phyloP scores from a whole-genome alignment of 2,888 invertebrate genomes.

The Cephonodes hylas region DNA sequence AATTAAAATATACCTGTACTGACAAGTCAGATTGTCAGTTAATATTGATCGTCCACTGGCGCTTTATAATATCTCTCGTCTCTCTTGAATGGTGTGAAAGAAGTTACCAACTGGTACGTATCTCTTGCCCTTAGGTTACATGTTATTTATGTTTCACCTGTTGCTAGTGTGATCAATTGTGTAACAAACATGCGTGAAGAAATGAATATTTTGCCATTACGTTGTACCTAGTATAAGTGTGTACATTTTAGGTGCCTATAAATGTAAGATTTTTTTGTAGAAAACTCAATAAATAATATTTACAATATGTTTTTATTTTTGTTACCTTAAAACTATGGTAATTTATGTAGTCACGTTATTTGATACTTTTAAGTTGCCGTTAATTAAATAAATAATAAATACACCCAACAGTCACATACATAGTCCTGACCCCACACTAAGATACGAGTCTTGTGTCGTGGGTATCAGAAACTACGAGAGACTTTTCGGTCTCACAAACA shows the following conservation, averaged over 20 bases:
- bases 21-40: neutral
- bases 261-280: slow-evolving; percentile 73
- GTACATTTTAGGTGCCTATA: slow-evolving; percentile 78
- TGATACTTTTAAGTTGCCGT: no score
- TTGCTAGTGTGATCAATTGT: slow-evolving; percentile 56
- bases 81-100: slow-evolving; percentile 36
- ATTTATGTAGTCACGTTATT: no score
- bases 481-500: no score
- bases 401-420: no score
- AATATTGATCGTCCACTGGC: neutral
- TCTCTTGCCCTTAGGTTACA: slow-evolving; percentile 68
- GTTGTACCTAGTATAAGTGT: slow-evolving; percentile 77
- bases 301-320: slow-evolving; percentile 28
- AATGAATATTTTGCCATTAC: slow-evolving; percentile 75
- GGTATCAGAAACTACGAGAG: no score
- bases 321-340: neutral
- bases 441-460: no score
- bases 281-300: slow-evolving; percentile 67
- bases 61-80: slow-evolving; percentile 13
- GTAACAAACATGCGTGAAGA: slow-evolving; percentile 59
- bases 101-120: slow-evolving; percentile 61
- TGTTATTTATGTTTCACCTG: slow-evolving; percentile 66
- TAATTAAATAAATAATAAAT: no score
- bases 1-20: neutral
- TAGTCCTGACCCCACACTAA: no score